phyloP scores from a whole-genome alignment of 2,888 invertebrate species.

The Campaea margaritaria region DNA sequence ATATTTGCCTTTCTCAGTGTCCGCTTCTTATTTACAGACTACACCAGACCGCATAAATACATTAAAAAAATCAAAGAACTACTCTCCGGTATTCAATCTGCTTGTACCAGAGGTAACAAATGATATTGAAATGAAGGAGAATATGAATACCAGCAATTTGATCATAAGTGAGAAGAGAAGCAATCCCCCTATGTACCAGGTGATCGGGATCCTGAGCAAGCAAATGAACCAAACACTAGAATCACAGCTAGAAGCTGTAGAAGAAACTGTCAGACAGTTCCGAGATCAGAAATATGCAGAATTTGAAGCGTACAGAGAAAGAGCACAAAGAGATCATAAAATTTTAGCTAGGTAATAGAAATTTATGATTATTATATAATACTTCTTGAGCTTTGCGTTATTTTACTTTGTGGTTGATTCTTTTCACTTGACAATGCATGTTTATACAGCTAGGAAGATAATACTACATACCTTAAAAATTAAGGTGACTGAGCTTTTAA shows the following conservation, averaged over 20 bases:
- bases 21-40: slow-evolving; percentile 70
- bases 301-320: slow-evolving; percentile 90
- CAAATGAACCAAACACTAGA: slow-evolving; percentile 89
- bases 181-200: slow-evolving; percentile 81
- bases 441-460: too few species aligned
- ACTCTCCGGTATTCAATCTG: slow-evolving; percentile 90
- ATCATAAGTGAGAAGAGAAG: slow-evolving; percentile 64
- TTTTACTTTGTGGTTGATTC: too few species aligned
- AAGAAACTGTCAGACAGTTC: slow-evolving; percentile 90
- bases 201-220: slow-evolving; percentile 86
- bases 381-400: too few species aligned
- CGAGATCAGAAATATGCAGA: slow-evolving; percentile 90
- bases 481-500: too few species aligned
- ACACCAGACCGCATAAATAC: slow-evolving; percentile 85
- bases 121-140: slow-evolving; percentile 82
- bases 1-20: background rate
- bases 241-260: slow-evolving; percentile 88
- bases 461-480: too few species aligned
- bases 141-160: slow-evolving; percentile 75
- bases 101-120: slow-evolving; percentile 85
- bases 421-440: background rate
- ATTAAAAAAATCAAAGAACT: slow-evolving; percentile 87
- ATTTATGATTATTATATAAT: too few species aligned
- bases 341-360: slow-evolving; percentile 85
- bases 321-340: slow-evolving; percentile 89